Evolutionary conservation across 2,888 invertebrate species (phyloP), one percentile per base, ranked within the genome.

Genomic region (Lobophora halterata): DNA sequence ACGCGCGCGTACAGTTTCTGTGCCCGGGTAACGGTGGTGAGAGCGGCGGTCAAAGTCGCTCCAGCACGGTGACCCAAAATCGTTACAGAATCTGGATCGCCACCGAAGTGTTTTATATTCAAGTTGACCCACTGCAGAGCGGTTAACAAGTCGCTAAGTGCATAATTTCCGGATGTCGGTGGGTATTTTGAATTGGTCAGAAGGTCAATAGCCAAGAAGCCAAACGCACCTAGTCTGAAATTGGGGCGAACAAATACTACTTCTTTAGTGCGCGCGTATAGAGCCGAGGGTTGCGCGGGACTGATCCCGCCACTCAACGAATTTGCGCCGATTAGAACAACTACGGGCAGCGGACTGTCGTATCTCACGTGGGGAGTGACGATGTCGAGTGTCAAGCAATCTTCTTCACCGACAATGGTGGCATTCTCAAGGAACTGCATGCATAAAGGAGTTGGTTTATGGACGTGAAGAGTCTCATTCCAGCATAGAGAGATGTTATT

Each of bases 201-300:
- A 1, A 91, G 88, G 38, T 93, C 91, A 3, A 93, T 79, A 0
- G 97, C 92, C 28, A 97, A 82, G 68, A 97, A 97, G 2, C 97
- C 97, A 36, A 94, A 89, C 28, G 91, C 90, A 0, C 93, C 93
- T 42, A 93, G 79, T 58, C 97, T 90, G 79, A 96, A 96, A 65
- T 96, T 96, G 2, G 96, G 95, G 45, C 94, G 89, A 1, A 97
- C 96, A 67, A 95, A 95, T 3, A 97, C 92, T 1, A 95, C 93
- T 66, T 96, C 94, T 42, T 93, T 91, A 1, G 92, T 91, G 26
- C 92, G 90, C 0, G 96, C 92, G 46, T 95, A 91, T 21, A 93
- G 86, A 0, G 95, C 91, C 0, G 94, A 94, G 0, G 96, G 95
- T 50, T 93, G 90, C 55, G 89, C 78, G 2, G 93, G 93, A 0